Evolutionary conservation across 2,888 invertebrate species (phyloP).

Genomic region (Nematopogon swammerdamellus): DNA sequence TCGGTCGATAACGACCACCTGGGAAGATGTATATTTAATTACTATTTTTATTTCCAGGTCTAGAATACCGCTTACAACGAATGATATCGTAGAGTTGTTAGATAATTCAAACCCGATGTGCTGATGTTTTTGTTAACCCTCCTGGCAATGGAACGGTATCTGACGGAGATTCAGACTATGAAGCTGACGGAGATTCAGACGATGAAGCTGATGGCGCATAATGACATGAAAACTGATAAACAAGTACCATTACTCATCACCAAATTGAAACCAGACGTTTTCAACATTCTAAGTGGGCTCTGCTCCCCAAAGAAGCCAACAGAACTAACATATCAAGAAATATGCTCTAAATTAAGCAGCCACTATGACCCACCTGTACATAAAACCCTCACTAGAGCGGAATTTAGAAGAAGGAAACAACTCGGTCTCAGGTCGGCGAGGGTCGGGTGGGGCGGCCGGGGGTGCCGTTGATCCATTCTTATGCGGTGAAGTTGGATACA

Average conservation of each 20-base stretch:
- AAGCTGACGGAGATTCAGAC: constrained; percentile 5
- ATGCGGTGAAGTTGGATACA: no score
- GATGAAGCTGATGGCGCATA: no score
- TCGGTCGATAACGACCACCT: no score
- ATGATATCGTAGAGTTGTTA: neutral
- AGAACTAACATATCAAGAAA: neutral
- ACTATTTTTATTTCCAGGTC: constrained; percentile 1
- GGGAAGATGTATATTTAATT: constrained; percentile 2
- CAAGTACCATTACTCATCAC: neutral
- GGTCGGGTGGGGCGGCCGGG: no score
- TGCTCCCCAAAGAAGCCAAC: neutral
- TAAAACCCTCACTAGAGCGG: neutral
- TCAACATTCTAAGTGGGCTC: neutral
- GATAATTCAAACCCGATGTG: constrained; percentile 2
- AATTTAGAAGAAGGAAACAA: constrained; percentile 9
- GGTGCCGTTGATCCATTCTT: no score
- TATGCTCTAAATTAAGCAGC: neutral
- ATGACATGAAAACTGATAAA: neutral
- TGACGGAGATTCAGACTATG: constrained; percentile 7
- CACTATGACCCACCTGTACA: neutral
- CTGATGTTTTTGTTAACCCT: constrained; percentile 3
- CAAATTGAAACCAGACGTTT: neutral
- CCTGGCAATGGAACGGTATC: constrained; percentile 6
- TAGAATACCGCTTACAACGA: neutral
- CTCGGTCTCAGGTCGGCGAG: no score